These are phyloP conservation scores for Myripristis jacobus DNA, from an alignment of 2,797 vertebrate genomes.

Conservation along the genomic window DNA sequence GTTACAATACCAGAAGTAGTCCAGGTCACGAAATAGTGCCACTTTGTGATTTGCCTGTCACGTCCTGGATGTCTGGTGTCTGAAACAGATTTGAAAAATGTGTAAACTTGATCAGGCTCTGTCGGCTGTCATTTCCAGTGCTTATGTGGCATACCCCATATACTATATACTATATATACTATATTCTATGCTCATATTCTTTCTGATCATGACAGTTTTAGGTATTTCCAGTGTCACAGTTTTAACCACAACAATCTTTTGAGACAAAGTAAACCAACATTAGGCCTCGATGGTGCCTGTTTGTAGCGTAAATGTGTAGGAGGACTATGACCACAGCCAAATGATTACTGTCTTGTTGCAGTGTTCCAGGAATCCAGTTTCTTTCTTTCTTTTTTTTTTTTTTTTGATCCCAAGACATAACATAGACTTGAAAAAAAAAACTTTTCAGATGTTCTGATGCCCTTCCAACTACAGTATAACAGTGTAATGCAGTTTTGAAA, in stretches of 20 bases:
- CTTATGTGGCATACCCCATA: constrained; percentile 24
- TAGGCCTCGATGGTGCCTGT: constrained; percentile 22
- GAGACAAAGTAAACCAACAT: constrained; percentile 2
- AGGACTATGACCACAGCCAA: constrained; percentile 1
- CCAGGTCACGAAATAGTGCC: neutral
- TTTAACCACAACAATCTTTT: constrained; percentile 18
- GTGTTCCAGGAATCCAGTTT: too few species aligned
- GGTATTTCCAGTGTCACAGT: constrained; percentile 11
- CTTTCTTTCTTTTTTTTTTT: too few species aligned
- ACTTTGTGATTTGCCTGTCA: neutral
- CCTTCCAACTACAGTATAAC: too few species aligned
- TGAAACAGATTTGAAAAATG: constrained; percentile 1
- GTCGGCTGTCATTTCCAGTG: constrained; percentile 11
- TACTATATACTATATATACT: constrained; percentile 1
- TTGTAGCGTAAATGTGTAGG: constrained; percentile 19
- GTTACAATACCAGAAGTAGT: neutral
- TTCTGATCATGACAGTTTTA: constrained; percentile 17
- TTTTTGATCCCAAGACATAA: too few species aligned
- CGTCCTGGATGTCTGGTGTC: constrained; percentile 14
- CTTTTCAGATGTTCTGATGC: too few species aligned
- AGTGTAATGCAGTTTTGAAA: too few species aligned
- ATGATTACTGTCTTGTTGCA: neutral
- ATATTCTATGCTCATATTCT: neutral
- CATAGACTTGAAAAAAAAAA: too few species aligned
- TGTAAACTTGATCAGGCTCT: neutral